phyloP scores from a whole-genome alignment of 2,888 invertebrate species.

The Agrotis exclamationis region DNA sequence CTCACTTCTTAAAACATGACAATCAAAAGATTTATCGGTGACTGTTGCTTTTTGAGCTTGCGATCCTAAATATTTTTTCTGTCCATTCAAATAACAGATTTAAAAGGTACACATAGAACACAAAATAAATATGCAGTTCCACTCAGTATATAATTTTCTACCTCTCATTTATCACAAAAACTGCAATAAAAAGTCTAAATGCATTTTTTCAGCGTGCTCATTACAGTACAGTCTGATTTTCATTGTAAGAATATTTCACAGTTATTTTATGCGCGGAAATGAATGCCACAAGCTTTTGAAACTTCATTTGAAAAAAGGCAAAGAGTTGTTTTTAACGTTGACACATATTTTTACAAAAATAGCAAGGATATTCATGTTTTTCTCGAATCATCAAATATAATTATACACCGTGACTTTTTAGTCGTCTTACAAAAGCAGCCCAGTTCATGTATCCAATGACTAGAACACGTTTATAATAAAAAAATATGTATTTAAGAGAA shows the following conservation, averaged over 20 bases:
- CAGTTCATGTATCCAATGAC: no score
- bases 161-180: not conserved
- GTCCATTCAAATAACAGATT: not conserved
- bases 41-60: not conserved
- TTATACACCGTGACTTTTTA: no score
- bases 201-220: conserved; percentile 50
- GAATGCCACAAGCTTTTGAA: conserved; percentile 28
- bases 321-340: not conserved
- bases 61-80: not conserved
- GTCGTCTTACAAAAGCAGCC: no score
- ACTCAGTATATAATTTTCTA: not conserved
- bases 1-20: not conserved
- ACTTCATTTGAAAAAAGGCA: conserved; percentile 11
- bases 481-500: no score
- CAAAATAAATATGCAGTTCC: conserved; percentile 1
- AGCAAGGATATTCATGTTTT: no score
- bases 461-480: no score
- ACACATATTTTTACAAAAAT: not conserved
- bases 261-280: conserved; percentile 37
- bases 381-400: no score
- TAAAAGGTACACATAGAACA: not conserved
- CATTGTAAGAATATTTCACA: conserved; percentile 42
- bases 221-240: conserved; percentile 40
- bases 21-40: not conserved
- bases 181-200: conserved; percentile 30